A percentile compares a stretch with the other conserved stretches of the same genome.
These are phyloP conservation scores for Oxystoma pomonae DNA, from an alignment of 2,888 invertebrate genomes.

Conservation along the genomic window DNA sequence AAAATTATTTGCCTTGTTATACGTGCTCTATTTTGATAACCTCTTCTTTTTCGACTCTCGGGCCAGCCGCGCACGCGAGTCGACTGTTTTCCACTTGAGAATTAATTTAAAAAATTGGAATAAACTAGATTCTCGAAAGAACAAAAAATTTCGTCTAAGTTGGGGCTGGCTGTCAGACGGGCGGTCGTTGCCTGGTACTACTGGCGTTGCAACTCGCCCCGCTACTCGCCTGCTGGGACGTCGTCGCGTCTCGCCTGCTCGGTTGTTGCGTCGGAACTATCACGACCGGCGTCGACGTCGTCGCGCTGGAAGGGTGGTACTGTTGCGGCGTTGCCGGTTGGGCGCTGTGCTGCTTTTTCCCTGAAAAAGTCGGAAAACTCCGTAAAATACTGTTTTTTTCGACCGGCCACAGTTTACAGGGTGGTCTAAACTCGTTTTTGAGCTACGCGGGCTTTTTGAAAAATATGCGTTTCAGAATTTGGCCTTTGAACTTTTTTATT, in stretches of 20 bases:
- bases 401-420: no score
- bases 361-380: neutral
- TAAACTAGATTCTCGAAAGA: conserved; percentile 29
- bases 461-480: no score
- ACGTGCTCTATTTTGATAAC: no score
- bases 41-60: no score
- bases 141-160: conserved; percentile 44
- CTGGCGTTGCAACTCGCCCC: conserved; percentile 21
- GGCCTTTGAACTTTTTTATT: no score
- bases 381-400: no score
- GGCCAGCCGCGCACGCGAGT: neutral
- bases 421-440: no score
- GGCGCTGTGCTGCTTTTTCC: conserved; percentile 17
- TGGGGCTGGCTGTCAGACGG: conserved; percentile 47
- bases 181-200: conserved; percentile 34
- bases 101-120: conserved; percentile 25
- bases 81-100: neutral
- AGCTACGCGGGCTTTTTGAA: no score
- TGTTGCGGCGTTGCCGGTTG: conserved; percentile 36
- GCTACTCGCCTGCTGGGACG: conserved; percentile 30
- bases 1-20: no score
- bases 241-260: conserved; percentile 14
- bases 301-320: conserved; percentile 30
- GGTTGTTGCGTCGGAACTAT: conserved; percentile 42
- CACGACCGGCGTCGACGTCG: conserved; percentile 40